Evolutionary conservation across 1,140 invertebrate genomes (phyloP).

Genomic region (Parasteatoda tepidariorum): DNA sequence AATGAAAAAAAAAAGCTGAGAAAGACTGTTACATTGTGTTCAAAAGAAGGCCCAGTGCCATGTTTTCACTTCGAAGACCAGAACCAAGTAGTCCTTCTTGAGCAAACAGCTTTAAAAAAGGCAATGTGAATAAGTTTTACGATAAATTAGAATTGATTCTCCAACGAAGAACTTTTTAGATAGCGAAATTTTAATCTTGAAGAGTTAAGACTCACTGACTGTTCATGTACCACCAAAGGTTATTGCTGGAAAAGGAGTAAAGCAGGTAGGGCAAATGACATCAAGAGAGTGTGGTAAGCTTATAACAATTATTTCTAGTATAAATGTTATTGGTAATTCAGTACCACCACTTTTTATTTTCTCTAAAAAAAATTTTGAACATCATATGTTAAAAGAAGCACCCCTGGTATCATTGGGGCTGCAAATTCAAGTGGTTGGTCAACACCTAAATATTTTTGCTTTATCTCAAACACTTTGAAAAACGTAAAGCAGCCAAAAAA

Average conservation of each 20-base stretch:
- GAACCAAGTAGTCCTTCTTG: no score
- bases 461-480: no score
- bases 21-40: slow-evolving; percentile 68
- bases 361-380: slow-evolving; percentile 61
- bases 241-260: slow-evolving; percentile 26
- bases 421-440: slow-evolving; percentile 69
- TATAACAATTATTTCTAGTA: slow-evolving; percentile 27
- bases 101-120: slow-evolving; percentile 68
- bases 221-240: slow-evolving; percentile 17
- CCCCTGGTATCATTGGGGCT: slow-evolving; percentile 67
- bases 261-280: slow-evolving; percentile 15
- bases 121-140: slow-evolving; percentile 53
- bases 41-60: no score
- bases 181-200: neutral
- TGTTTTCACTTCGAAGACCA: no score
- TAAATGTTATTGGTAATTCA: slow-evolving; percentile 51
- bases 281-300: neutral
- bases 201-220: neutral
- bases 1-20: slow-evolving; percentile 62
- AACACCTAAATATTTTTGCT: no score
- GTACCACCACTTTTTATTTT: slow-evolving; percentile 61
- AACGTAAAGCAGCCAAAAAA: no score
- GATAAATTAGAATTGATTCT: slow-evolving; percentile 12
- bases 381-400: slow-evolving; percentile 65
- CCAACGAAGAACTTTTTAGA: slow-evolving; percentile 63